Evolutionary conservation across 1,140 invertebrate genomes (phyloP).

Genomic region (Plodia interpunctella): DNA sequence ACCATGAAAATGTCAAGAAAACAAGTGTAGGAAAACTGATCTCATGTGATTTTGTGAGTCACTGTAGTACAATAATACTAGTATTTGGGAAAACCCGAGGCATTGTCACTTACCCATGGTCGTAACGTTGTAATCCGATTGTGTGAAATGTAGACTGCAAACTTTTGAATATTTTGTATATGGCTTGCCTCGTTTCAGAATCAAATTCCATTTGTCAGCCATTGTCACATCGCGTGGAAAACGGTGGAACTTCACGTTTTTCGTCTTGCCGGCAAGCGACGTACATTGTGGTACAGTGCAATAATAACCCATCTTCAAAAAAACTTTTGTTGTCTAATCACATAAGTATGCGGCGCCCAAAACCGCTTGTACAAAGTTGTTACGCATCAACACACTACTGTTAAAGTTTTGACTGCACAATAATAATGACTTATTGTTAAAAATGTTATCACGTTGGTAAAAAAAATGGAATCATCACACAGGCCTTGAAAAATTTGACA

Average conservation of each 20-base stretch:
- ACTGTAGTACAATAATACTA: constrained; percentile 36
- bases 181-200: constrained; percentile 65
- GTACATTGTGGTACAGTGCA: constrained; percentile 73
- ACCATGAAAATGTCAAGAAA: neutral
- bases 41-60: constrained; percentile 36
- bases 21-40: neutral
- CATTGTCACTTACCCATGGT: constrained; percentile 75
- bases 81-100: constrained; percentile 64
- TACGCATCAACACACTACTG: constrained; percentile 32
- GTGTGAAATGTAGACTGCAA: constrained; percentile 70
- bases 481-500: constrained; percentile 76
- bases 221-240: constrained; percentile 60
- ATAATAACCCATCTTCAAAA: constrained; percentile 68
- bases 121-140: constrained; percentile 67
- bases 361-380: constrained; percentile 23
- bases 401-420: constrained; percentile 22
- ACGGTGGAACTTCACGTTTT: constrained; percentile 71
- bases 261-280: constrained; percentile 71
- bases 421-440: constrained; percentile 44
- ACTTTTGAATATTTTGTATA: constrained; percentile 69
- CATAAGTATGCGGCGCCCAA: constrained; percentile 24
- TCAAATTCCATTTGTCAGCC: constrained; percentile 65
- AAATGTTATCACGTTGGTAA: constrained; percentile 64
- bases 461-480: constrained; percentile 68
- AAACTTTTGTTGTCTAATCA: constrained; percentile 46